phyloP scores from a whole-genome alignment of 2,113 vertebrate species.

The Lophochroa leadbeateri region DNA sequence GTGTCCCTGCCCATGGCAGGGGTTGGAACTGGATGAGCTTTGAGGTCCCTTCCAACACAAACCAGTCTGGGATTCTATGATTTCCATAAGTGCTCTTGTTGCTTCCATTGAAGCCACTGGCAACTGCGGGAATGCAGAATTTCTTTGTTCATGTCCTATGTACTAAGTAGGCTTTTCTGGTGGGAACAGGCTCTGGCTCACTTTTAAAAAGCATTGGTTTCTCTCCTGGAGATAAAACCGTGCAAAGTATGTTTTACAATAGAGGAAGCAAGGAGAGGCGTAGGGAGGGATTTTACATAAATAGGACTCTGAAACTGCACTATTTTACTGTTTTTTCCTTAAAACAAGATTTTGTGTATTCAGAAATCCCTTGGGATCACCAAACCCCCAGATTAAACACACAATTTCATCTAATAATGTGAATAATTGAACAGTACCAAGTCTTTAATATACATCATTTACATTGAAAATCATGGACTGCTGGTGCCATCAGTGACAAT shows the following conservation, averaged over 20 bases:
- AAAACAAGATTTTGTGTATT: neutral
- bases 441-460: neutral
- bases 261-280: neutral
- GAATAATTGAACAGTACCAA: neutral
- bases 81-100: rapidly evolving
- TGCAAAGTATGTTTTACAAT: neutral
- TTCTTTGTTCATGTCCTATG: rapidly evolving
- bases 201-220: neutral
- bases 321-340: neutral
- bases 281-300: neutral
- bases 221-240: neutral
- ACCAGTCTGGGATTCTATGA: neutral
- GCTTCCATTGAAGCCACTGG: neutral
- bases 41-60: neutral
- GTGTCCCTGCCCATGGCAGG: neutral
- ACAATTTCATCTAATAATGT: neutral
- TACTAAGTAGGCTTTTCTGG: neutral
- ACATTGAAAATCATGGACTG: neutral
- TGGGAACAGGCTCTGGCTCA: neutral
- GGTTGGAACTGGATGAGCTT: neutral
- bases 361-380: neutral
- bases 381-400: neutral
- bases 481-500: neutral
- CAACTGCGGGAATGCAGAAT: neutral
- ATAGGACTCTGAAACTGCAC: neutral